Conservation (phyloP, 2,888 invertebrate genomes). For the Epirrhoe tristata region DNA sequence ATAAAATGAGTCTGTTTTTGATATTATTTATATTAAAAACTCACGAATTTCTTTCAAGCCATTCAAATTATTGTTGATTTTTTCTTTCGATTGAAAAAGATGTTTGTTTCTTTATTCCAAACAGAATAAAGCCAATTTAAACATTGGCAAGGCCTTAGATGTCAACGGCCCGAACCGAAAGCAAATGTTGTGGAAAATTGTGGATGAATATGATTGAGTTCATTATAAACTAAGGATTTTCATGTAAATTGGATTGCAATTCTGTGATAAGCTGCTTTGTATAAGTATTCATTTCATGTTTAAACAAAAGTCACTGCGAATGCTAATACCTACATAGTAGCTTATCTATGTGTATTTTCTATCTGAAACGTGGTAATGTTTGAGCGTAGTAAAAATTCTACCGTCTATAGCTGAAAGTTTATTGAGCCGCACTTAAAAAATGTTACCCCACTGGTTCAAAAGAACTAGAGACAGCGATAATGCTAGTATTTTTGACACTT, state of each 20-base stretch:
- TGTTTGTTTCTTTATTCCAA: constrained; percentile 10
- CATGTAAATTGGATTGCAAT: not conserved
- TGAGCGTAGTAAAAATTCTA: no score
- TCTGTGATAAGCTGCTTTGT: not conserved
- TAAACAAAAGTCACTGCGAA: not conserved
- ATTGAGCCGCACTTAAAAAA: no score
- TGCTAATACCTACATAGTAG: not conserved
- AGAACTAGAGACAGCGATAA: no score
- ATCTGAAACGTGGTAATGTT: no score
- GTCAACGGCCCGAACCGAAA: constrained; percentile 16
- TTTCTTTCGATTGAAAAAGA: constrained; percentile 12
- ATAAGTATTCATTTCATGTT: not conserved
- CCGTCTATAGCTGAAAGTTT: no score
- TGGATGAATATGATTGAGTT: constrained; percentile 8
- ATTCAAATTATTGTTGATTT: constrained; percentile 6
- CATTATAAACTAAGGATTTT: constrained; percentile 6
- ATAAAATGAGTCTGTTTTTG: no score
- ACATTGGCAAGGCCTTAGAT: constrained; percentile 16
- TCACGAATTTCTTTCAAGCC: not conserved
- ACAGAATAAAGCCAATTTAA: constrained; percentile 13
- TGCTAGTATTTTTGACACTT: no score
- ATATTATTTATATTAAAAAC: not conserved
- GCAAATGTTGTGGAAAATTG: constrained; percentile 26
- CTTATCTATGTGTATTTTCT: no score
- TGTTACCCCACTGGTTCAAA: no score